phyloP scores from a whole-genome alignment of 2,797 vertebrate species.

The Sebastes cheni region DNA sequence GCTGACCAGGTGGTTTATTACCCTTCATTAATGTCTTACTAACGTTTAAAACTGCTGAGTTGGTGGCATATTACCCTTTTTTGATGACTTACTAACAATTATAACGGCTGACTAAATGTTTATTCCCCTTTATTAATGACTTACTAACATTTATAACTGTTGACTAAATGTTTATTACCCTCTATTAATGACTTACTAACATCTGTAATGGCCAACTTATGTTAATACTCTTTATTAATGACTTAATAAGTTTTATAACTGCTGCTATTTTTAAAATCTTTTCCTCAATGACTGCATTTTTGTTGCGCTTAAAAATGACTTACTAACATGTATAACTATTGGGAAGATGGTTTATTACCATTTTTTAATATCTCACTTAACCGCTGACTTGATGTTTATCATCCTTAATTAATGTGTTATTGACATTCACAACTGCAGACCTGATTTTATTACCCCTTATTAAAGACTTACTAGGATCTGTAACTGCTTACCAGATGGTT shows the following conservation, averaged over 20 bases:
- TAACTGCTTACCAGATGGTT: background rate
- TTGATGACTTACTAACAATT: background rate
- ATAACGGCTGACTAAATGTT: background rate
- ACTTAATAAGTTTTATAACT: no score
- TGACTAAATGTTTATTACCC: background rate
- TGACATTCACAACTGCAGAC: background rate
- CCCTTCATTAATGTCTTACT: background rate
- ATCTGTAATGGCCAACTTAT: background rate
- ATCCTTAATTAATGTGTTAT: background rate
- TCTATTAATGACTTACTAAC: background rate
- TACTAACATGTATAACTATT: background rate
- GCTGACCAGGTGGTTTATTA: no score
- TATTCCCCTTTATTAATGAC: background rate
- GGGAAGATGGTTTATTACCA: background rate
- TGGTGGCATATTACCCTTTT: background rate
- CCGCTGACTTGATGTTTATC: background rate
- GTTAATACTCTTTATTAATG: background rate
- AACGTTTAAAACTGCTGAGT: background rate
- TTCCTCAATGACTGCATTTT: background rate
- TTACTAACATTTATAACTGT: background rate
- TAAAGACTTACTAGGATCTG: background rate
- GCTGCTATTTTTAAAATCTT: background rate
- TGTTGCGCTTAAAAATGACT: background rate
- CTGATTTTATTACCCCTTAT: background rate
- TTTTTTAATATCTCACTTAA: background rate